phyloP scores from a whole-genome alignment of 2,113 vertebrate species.

The Apus apus region DNA sequence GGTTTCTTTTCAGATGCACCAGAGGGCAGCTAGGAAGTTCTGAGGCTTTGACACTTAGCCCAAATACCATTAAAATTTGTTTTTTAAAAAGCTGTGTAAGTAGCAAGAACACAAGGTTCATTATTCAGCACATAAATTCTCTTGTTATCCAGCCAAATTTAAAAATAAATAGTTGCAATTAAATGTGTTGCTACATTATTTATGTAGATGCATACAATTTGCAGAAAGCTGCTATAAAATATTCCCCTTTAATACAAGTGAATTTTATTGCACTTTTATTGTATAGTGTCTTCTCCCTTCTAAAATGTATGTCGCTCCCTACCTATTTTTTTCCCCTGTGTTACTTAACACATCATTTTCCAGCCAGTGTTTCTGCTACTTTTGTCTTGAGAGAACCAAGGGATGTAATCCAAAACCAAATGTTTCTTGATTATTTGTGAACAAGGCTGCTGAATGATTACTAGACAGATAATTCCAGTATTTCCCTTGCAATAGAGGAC shows the following conservation, averaged over 20 bases:
- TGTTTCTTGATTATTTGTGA: slow-evolving; percentile 40
- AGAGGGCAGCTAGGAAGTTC: background rate
- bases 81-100: background rate
- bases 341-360: slow-evolving; percentile 34
- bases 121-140: background rate
- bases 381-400: background rate
- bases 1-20: background rate
- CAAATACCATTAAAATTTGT: background rate
- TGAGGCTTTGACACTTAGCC: background rate
- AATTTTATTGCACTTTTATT: slow-evolving; percentile 53
- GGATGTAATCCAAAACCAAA: slow-evolving; percentile 29
- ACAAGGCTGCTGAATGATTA: slow-evolving; percentile 5
- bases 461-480: slow-evolving; percentile 4
- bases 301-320: background rate
- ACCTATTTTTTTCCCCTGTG: background rate
- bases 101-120: background rate
- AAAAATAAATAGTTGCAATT: slow-evolving; percentile 60
- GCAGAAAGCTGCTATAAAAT: slow-evolving; percentile 53
- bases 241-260: background rate
- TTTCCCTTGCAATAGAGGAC: background rate
- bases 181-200: slow-evolving; percentile 22
- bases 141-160: slow-evolving; percentile 22
- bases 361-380: slow-evolving; percentile 4
- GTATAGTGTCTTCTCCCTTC: background rate
- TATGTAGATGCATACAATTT: slow-evolving; percentile 52